A percentile compares a stretch with the other conserved stretches of the same genome.
phyloP scores from a whole-genome alignment of 2,113 vertebrate genomes.

The Grammomys surdaster region DNA sequence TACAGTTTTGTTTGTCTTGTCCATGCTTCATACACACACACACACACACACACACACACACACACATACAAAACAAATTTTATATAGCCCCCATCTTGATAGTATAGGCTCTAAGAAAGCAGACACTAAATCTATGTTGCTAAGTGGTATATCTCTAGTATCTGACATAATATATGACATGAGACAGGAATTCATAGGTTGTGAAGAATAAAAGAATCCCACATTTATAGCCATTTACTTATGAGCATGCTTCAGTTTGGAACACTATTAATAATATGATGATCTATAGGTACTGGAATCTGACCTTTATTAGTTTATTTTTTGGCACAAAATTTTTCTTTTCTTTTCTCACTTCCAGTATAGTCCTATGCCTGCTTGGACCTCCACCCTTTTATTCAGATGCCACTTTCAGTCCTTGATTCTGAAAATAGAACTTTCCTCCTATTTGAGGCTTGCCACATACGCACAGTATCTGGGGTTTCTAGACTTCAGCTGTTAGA shows the following conservation, averaged over 20 bases:
- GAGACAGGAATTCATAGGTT: background rate
- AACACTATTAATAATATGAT: background rate
- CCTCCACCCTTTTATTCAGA: background rate
- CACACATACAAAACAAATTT: background rate
- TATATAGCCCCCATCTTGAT: background rate
- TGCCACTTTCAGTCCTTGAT: background rate
- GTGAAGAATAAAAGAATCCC: background rate
- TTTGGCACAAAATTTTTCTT: background rate
- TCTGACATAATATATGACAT: background rate
- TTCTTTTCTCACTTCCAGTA: background rate
- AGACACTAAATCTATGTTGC: background rate
- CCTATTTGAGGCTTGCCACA: background rate
- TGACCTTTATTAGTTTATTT: background rate
- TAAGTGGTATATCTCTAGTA: background rate
- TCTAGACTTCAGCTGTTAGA: background rate
- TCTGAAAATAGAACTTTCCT: background rate
- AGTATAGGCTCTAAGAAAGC: background rate
- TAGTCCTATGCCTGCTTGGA: background rate
- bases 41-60: background rate
- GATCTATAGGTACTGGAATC: background rate
- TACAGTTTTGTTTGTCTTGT: background rate
- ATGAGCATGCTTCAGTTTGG: background rate
- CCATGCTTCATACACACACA: background rate
- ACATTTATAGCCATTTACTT: background rate
- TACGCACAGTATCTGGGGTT: background rate